Evolutionary conservation across 2,113 vertebrate species (phyloP).

Genomic region (Hyaena hyaena): DNA sequence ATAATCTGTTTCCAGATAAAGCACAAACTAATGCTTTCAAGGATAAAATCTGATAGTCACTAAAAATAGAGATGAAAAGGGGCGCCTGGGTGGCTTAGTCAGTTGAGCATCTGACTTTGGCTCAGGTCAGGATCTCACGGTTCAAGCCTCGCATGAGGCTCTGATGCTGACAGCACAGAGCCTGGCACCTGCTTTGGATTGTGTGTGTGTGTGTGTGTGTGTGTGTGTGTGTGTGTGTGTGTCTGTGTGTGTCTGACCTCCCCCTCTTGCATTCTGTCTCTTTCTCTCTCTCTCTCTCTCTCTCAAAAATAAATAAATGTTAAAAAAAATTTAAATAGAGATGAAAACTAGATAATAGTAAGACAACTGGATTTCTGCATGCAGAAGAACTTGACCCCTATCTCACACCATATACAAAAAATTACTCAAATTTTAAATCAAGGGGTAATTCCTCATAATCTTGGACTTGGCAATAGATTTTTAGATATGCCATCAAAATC

Average conservation of each 20-base stretch:
- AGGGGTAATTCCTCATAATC: neutral
- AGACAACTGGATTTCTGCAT: neutral
- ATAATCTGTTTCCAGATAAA: neutral
- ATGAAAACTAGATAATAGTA: neutral
- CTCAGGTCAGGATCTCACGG: too few relatives aligned
- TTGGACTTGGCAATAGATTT: neutral
- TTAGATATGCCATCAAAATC: neutral
- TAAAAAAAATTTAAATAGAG: neutral
- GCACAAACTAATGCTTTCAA: neutral
- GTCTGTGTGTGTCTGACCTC: too few relatives aligned
- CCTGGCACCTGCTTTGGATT: too few relatives aligned
- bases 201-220: too few relatives aligned
- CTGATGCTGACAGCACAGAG: too few relatives aligned
- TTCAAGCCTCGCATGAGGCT: too few relatives aligned
- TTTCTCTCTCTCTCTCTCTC: too few relatives aligned
- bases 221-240: too few relatives aligned
- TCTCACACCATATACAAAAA: neutral
- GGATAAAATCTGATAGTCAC: neutral
- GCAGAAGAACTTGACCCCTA: neutral
- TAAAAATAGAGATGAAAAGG: neutral
- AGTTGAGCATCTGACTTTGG: too few relatives aligned
- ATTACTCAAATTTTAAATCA: neutral
- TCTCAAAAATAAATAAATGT: too few relatives aligned
- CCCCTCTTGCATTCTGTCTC: too few relatives aligned
- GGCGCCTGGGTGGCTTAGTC: too few relatives aligned